phyloP scores from a whole-genome alignment of 2,113 vertebrate species.

The Typhlomys cinereus region DNA sequence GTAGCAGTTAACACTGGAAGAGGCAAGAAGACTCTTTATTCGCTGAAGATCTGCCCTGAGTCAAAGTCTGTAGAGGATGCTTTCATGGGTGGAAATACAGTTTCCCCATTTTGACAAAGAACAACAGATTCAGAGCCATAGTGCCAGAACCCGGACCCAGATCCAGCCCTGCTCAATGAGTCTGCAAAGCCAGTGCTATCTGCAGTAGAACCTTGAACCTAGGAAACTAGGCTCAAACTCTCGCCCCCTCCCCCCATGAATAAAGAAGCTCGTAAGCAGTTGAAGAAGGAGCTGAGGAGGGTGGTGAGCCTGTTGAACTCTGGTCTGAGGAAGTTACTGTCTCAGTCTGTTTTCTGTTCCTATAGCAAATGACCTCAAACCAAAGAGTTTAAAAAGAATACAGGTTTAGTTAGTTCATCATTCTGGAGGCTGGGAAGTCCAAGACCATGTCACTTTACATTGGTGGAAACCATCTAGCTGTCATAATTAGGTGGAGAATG shows the following conservation, averaged over 20 bases:
- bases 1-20: not conserved
- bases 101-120: not conserved
- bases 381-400: not conserved
- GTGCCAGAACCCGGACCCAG: fast-evolving
- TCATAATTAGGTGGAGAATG: not conserved
- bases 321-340: not conserved
- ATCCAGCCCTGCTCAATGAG: not conserved
- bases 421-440: not conserved
- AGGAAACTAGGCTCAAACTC: not conserved
- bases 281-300: not conserved
- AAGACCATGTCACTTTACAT: not conserved
- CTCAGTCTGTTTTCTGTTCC: not conserved
- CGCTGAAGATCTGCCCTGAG: not conserved
- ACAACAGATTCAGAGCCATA: not conserved
- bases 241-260: not conserved
- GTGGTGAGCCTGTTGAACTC: not conserved
- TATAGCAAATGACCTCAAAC: not conserved
- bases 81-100: not conserved
- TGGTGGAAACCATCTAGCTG: not conserved
- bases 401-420: not conserved
- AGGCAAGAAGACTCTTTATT: not conserved
- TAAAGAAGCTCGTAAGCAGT: not conserved
- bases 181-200: not conserved
- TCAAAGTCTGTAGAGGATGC: not conserved
- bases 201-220: not conserved